These are phyloP conservation scores for Rhizoglyphus robini DNA, from an alignment of 1,140 invertebrate genomes.

Conservation along the genomic window DNA sequence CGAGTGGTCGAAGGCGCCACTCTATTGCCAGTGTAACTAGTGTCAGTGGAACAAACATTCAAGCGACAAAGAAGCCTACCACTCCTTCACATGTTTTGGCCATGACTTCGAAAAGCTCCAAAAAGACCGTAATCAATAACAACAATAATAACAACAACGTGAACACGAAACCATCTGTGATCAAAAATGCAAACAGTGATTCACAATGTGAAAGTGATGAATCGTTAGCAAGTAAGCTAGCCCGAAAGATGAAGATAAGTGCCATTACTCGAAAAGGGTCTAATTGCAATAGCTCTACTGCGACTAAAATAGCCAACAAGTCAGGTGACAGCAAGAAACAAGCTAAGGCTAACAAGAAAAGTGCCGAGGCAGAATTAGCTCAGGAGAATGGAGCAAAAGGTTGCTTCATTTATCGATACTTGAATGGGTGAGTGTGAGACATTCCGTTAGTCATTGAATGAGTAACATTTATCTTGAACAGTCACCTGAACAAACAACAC, in stretches of 20 bases:
- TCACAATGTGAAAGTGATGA: not conserved
- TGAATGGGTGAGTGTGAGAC: conserved; percentile 48
- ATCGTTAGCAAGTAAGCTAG: not conserved
- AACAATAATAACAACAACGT: not conserved
- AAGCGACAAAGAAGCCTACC: not conserved
- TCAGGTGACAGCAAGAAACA: not conserved
- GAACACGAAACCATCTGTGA: not conserved
- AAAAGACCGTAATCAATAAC: not conserved
- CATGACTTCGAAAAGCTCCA: not conserved
- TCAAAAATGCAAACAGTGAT: not conserved
- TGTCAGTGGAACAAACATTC: not conserved
- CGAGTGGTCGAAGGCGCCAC: not conserved
- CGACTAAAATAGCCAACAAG: not conserved
- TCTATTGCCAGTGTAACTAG: conserved; percentile 4
- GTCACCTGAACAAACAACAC: conserved; percentile 29
- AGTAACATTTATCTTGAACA: conserved; percentile 21
- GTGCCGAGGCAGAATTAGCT: not conserved
- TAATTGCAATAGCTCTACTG: not conserved
- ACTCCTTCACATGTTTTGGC: not conserved
- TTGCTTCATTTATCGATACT: conserved; percentile 39
- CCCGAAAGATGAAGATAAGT: conserved; percentile 9
- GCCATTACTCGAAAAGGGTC: not conserved
- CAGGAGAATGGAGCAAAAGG: conserved; percentile 4
- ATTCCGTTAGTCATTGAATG: conserved; percentile 1
- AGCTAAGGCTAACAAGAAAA: not conserved